Percentiles rank a stretch among this genome's conserved stretches.
Evolutionary conservation across 2,888 invertebrate species (phyloP).

Genomic region (Diarsia brunnea): DNA sequence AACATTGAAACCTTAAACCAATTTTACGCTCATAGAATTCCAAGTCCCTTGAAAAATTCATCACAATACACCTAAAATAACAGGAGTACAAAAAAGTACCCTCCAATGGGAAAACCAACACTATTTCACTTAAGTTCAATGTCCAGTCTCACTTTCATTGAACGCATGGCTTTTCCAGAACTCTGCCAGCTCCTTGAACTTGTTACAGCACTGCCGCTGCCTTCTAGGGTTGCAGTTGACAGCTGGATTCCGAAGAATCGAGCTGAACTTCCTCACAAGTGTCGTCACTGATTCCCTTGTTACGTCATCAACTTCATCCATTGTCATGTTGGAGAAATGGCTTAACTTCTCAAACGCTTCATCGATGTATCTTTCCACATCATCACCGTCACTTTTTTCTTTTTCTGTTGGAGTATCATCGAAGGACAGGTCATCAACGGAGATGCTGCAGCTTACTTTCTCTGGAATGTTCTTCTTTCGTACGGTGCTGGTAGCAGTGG

Average conservation of each 20-base stretch:
- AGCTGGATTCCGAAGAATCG: slow-evolving; percentile 76
- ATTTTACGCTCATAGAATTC: not conserved
- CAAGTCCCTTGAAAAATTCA: not conserved
- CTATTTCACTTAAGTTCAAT: slow-evolving; percentile 28
- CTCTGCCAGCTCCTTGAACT: slow-evolving; percentile 83
- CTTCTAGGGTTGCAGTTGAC: slow-evolving; percentile 77
- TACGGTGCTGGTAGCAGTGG: slow-evolving; percentile 78
- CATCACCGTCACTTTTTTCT: slow-evolving; percentile 73
- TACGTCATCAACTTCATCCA: slow-evolving; percentile 65
- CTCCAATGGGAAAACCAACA: not conserved
- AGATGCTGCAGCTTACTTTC: slow-evolving; percentile 82
- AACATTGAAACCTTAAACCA: not conserved
- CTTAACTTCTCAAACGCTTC: slow-evolving; percentile 83
- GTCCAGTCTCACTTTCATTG: slow-evolving; percentile 55
- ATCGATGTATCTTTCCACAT: slow-evolving; percentile 83
- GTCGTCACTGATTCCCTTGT: slow-evolving; percentile 82
- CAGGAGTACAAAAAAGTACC: slow-evolving; percentile 37
- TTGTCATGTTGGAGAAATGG: slow-evolving; percentile 71
- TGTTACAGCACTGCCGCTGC: slow-evolving; percentile 78
- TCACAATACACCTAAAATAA: not conserved
- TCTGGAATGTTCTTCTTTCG: slow-evolving; percentile 76
- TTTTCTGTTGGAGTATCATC: slow-evolving; percentile 79
- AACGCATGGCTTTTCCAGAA: slow-evolving; percentile 81
- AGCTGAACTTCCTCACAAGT: slow-evolving; percentile 82
- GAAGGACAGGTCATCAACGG: slow-evolving; percentile 80